phyloP scores from a whole-genome alignment of 2,888 invertebrate species.

The Schrankia costaestrigalis region DNA sequence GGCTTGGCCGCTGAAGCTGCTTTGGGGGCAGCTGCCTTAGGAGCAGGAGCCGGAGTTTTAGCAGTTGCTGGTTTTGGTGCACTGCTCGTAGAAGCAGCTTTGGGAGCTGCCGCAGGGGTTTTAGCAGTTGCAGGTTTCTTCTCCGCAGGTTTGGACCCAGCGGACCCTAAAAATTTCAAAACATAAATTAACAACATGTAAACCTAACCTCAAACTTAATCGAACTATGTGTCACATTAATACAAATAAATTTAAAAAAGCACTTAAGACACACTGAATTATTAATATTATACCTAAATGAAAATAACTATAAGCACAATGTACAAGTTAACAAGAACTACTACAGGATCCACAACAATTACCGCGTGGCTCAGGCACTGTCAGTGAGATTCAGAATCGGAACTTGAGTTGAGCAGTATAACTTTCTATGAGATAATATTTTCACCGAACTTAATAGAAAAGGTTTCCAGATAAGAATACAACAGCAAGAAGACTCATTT shows the following conservation, averaged over 20 bases:
- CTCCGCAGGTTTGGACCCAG: conserved; percentile 71
- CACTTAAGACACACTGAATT: neutral
- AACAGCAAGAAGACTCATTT: neutral
- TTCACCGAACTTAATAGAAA: no score
- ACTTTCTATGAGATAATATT: no score
- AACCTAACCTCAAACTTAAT: conserved; percentile 42
- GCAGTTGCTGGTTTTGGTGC: conserved; percentile 60
- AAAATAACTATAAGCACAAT: no score
- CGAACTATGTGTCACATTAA: neutral
- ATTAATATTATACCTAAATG: neutral
- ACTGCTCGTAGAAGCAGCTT: conserved; percentile 52
- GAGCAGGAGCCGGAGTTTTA: conserved; percentile 67
- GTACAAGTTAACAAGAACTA: no score
- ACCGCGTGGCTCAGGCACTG: conserved; percentile 58
- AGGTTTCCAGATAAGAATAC: no score
- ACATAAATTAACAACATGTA: conserved; percentile 3
- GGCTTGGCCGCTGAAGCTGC: conserved; percentile 62
- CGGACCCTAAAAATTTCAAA: conserved; percentile 40
- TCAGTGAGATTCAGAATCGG: conserved; percentile 10
- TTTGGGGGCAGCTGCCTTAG: conserved; percentile 67
- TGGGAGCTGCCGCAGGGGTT: conserved; percentile 70
- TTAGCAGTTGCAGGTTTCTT: conserved; percentile 68
- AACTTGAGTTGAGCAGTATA: neutral
- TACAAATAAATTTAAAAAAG: neutral
- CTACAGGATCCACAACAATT: conserved; percentile 29